Conservation (phyloP, 2,113 vertebrate species). For the Leptobrachium leishanense region DNA sequence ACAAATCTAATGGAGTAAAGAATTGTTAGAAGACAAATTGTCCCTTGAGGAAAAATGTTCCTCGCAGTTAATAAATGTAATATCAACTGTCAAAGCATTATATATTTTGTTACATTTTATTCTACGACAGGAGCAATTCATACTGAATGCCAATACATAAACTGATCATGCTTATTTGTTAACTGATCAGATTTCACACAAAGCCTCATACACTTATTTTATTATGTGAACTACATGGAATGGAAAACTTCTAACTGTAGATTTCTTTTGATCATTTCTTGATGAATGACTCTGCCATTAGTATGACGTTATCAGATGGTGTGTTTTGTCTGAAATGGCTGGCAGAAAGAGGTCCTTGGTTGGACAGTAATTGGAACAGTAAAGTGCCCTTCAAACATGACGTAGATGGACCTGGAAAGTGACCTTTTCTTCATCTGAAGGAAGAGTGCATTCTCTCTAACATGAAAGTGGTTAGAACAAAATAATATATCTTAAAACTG, state of each 20-base stretch:
- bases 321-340: constrained; percentile 1
- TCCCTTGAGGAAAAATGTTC: background rate
- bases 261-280: constrained; percentile 28
- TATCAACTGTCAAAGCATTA: background rate
- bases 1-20: background rate
- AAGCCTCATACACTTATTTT: constrained; percentile 20
- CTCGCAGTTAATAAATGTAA: background rate
- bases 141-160: constrained; percentile 24
- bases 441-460: too few species aligned
- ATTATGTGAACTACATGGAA: constrained; percentile 34
- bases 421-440: too few species aligned
- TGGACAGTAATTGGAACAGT: background rate
- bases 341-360: background rate
- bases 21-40: background rate
- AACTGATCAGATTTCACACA: constrained; percentile 34
- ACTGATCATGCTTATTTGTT: constrained; percentile 18
- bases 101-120: constrained; percentile 7
- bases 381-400: constrained; percentile 25
- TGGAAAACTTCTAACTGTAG: constrained; percentile 35
- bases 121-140: background rate
- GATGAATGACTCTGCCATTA: constrained; percentile 32
- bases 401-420: constrained; percentile 25
- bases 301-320: constrained; percentile 11
- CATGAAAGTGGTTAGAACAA: too few species aligned
- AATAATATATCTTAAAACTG: too few species aligned